Base-by-base conservation (phyloP, 2,888 invertebrate genomes). In the Chymomyza procnemis region DNA sequence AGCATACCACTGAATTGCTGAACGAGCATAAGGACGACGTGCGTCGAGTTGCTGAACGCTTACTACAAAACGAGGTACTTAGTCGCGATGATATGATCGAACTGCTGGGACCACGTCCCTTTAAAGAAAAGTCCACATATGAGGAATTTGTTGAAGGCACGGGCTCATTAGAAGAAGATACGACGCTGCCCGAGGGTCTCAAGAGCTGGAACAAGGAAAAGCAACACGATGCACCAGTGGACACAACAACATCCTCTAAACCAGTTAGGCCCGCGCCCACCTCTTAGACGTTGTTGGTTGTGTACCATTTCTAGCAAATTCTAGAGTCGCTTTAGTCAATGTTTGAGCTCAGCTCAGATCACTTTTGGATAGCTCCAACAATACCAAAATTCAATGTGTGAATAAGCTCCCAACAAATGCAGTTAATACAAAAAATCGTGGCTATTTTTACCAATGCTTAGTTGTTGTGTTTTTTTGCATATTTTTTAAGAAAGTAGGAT, bases 61-160 rank as follows among this genome's bases (percentile, higher is more conserved):
- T 99, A 72, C 92, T 99, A 66, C 96, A 97, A 88, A 96, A 98
- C 88, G 99, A 99, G 92, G 95, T 99, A 77, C 92, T 99, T 60
- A 97, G 96, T 88, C 94, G 99, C 72, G 97, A 98, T 57, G 99
- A 99, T 89, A 98, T 99, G 98, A 96, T 99, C 73, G 98, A 99
- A 90, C 92, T 99, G 46, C 92, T 99, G 57, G 99, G 99, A 0
- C 93, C 94, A 26, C 92, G 99, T 78, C 99, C 99, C 0, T 99
- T 99, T 94, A 96, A 96, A 12, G 99, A 99, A 91, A 99, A 99
- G 92, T 98, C 99, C 14, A 99, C 99, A 9, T 99, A 99, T 88
- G 99, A 99, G 91, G 97, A 99, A 89, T 99, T 99, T 91, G 99
- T 99, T 0, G 99, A 98, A 91, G 98, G 98, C 1, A 98, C 98